Conservation (phyloP, 1,140 invertebrate genomes). For the Latrodectus geometricus region DNA sequence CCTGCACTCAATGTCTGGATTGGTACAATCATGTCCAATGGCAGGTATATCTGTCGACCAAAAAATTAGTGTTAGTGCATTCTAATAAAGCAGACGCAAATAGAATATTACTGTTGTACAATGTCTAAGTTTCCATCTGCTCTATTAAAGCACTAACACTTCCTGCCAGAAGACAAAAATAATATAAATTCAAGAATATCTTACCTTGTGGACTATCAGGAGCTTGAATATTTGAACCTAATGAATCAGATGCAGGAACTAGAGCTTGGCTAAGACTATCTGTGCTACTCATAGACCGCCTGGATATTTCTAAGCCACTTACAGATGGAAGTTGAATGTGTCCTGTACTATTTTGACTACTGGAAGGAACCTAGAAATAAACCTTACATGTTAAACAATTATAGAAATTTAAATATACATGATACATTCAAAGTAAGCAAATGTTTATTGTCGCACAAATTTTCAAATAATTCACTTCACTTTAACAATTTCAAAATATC, state of each 20-base stretch:
- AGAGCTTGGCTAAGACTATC: slow-evolving; percentile 57
- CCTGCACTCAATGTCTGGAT: slow-evolving; percentile 2
- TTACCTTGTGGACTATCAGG: slow-evolving; percentile 60
- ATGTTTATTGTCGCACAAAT: background rate
- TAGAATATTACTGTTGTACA: slow-evolving; percentile 16
- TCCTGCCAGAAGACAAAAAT: slow-evolving; percentile 43
- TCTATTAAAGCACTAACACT: slow-evolving; percentile 59
- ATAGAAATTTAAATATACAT: background rate
- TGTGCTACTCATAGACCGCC: slow-evolving; percentile 59
- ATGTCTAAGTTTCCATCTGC: slow-evolving; percentile 45
- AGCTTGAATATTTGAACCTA: slow-evolving; percentile 58
- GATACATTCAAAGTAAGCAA: background rate
- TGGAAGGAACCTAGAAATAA: slow-evolving; percentile 55
- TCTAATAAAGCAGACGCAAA: slow-evolving; percentile 56
- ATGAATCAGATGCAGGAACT: slow-evolving; percentile 59
- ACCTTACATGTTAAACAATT: background rate
- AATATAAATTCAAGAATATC: background rate
- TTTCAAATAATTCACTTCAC: background rate
- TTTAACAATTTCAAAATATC: background rate
- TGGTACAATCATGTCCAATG: slow-evolving; percentile 36
- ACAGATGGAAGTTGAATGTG: slow-evolving; percentile 56
- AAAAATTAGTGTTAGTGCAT: slow-evolving; percentile 57
- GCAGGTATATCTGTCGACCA: slow-evolving; percentile 54
- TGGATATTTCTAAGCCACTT: slow-evolving; percentile 61
- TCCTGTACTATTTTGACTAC: slow-evolving; percentile 60